phyloP scores from a whole-genome alignment of 2,113 vertebrate genomes.

The Butorides virescens region DNA sequence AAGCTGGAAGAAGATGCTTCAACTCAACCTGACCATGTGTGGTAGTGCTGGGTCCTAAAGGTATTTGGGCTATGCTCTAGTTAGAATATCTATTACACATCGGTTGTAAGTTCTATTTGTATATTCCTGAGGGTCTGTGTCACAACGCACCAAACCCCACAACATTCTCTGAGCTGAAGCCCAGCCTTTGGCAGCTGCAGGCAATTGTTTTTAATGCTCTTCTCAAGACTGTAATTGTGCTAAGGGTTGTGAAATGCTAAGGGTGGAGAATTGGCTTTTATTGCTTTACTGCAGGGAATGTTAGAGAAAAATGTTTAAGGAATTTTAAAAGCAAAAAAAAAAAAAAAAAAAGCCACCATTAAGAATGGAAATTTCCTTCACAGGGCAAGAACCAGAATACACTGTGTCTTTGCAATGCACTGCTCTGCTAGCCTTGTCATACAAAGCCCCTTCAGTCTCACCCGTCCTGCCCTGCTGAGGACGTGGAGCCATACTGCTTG shows the following conservation, averaged over 20 bases:
- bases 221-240: background rate
- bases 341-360: background rate
- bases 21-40: background rate
- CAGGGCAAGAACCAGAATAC: background rate
- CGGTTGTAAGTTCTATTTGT: background rate
- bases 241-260: background rate
- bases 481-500: fast-evolving
- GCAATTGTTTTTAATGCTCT: background rate
- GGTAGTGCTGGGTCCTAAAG: background rate
- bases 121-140: background rate
- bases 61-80: background rate
- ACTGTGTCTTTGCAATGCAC: background rate
- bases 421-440: background rate
- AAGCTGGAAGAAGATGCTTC: background rate
- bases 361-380: background rate
- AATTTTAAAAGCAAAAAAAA: background rate
- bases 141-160: background rate
- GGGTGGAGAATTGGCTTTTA: background rate
- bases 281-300: background rate
- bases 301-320: background rate
- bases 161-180: background rate
- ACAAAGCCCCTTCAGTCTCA: background rate
- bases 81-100: background rate
- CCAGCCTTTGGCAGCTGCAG: background rate
- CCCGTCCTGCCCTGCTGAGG: background rate